Evolutionary conservation across 92 coral and sea anemone genomes (phyloP).

Genomic region (Phenganax stokvisi): DNA sequence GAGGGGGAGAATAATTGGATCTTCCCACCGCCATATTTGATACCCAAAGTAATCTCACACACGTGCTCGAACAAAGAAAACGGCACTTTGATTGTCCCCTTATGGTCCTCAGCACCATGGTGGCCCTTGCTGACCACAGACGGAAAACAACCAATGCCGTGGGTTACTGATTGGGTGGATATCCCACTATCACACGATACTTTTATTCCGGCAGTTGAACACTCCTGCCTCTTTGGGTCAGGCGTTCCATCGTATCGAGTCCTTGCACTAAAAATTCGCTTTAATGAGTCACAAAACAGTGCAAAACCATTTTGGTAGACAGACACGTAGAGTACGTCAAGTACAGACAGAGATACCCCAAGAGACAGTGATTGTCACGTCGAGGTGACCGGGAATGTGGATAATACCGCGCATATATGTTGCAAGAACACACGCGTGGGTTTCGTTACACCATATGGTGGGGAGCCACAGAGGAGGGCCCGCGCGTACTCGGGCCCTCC

Average conservation of each 20-base stretch:
- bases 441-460: too few relatives aligned
- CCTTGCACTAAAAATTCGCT: not conserved
- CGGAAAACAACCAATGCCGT: conserved; percentile 18
- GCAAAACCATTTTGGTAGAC: too few relatives aligned
- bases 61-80: conserved; percentile 2
- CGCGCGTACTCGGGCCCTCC: too few relatives aligned
- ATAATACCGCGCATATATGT: too few relatives aligned
- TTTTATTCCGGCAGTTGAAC: conserved; percentile 23
- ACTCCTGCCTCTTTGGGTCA: conserved; percentile 13
- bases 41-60: conserved; percentile 23
- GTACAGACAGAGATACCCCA: not conserved
- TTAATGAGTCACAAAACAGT: too few relatives aligned
- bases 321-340: too few relatives aligned
- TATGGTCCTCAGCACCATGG: conserved; percentile 29
- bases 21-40: conserved; percentile 1
- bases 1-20: conserved; percentile 23
- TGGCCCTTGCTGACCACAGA: conserved; percentile 20
- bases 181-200: conserved; percentile 26
- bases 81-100: conserved; percentile 21
- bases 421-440: too few relatives aligned
- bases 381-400: too few relatives aligned
- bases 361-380: not conserved
- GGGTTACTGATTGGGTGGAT: conserved; percentile 8
- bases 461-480: too few relatives aligned
- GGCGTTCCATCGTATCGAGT: not conserved